These are phyloP conservation scores for Xanthia togata DNA, from an alignment of 2,888 invertebrate genomes.

Conservation along the genomic window DNA sequence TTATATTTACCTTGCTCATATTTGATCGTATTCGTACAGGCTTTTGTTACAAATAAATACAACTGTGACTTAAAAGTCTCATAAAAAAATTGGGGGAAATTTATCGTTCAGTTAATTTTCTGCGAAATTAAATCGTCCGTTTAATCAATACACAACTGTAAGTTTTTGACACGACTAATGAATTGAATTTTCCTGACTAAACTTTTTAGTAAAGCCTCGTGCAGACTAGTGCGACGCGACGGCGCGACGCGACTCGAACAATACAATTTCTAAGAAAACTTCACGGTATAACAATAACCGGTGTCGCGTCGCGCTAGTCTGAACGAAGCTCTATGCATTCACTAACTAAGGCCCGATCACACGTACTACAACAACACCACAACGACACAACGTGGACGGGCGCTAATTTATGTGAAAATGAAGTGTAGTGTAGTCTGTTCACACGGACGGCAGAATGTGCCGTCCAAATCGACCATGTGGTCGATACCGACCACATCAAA, in stretches of 20 bases:
- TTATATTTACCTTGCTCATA: conserved; percentile 13
- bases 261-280: too few relatives aligned
- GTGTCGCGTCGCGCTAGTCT: too few relatives aligned
- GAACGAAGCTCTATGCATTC: too few relatives aligned
- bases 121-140: neutral
- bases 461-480: neutral
- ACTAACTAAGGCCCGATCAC: neutral
- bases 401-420: neutral
- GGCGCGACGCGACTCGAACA: too few relatives aligned
- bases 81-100: neutral
- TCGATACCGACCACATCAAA: neutral
- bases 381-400: neutral
- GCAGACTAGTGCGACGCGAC: too few relatives aligned
- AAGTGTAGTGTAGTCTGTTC: neutral
- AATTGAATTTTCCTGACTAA: neutral
- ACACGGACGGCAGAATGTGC: neutral
- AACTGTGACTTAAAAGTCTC: neutral
- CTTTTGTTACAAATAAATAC: conserved; percentile 1
- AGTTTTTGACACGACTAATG: neutral
- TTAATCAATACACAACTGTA: neutral
- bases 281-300: too few relatives aligned
- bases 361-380: neutral
- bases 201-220: too few relatives aligned
- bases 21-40: neutral
- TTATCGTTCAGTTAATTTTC: neutral